Evolutionary conservation across 2,888 invertebrate genomes (phyloP).

Genomic region (Lapara coniferarum): DNA sequence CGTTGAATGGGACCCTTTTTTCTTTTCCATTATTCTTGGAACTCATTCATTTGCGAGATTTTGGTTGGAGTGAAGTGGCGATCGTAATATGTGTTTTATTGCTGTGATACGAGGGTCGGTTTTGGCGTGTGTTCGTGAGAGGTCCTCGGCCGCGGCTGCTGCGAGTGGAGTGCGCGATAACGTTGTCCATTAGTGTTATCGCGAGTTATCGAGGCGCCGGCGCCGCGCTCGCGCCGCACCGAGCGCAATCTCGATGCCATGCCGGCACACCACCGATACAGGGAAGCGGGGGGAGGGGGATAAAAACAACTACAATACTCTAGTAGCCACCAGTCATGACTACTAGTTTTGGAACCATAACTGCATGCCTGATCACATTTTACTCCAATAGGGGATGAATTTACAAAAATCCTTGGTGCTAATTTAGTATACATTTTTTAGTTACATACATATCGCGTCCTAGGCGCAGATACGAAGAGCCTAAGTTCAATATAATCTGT

Average conservation of each 20-base stretch:
- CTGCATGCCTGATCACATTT: no score
- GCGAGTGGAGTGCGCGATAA: conserved; percentile 65
- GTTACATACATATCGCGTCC: no score
- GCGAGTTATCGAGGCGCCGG: conserved; percentile 77
- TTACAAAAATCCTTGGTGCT: no score
- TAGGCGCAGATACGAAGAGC: no score
- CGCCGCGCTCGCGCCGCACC: conserved; percentile 48
- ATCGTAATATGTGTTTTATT: conserved; percentile 31
- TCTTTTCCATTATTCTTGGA: conserved; percentile 74
- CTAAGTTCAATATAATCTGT: no score
- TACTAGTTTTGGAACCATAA: no score
- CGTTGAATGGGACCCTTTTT: conserved; percentile 44
- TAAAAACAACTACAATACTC: neutral
- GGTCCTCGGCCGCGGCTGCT: conserved; percentile 50
- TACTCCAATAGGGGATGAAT: no score
- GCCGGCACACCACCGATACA: neutral
- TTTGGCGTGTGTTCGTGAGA: conserved; percentile 43
- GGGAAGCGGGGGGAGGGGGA: neutral
- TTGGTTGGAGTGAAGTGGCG: neutral
- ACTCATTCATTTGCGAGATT: conserved; percentile 67
- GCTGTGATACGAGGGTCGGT: conserved; percentile 1
- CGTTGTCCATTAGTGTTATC: conserved; percentile 80
- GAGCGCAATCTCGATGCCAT: conserved; percentile 18
- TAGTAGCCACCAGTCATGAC: no score
- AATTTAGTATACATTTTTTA: no score